Evolutionary conservation across 2,797 vertebrate species (phyloP).

Genomic region (Caiman crocodilus): DNA sequence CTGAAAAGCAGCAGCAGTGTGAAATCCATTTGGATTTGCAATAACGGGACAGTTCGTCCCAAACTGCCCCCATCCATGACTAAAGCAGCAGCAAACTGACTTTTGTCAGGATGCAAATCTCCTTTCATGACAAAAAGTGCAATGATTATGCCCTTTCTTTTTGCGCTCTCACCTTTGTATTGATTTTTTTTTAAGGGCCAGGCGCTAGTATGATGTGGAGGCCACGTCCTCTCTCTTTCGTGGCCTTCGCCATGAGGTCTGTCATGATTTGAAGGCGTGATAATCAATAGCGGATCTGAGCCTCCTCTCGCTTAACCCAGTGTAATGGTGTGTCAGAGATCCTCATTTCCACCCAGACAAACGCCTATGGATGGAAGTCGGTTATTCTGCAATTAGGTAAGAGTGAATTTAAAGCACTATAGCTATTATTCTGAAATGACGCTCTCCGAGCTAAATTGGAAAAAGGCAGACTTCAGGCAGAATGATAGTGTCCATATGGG

Average conservation of each 20-base stretch:
- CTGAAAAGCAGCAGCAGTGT: not conserved
- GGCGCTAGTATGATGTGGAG: not conserved
- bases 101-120: not conserved
- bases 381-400: not conserved
- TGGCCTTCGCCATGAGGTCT: not conserved
- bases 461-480: too few relatives aligned
- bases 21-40: not conserved
- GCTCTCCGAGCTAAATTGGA: too few relatives aligned
- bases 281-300: not conserved
- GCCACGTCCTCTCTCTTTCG: not conserved
- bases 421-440: not conserved
- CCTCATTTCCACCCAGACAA: not conserved
- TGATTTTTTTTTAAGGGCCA: not conserved
- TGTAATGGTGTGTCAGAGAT: not conserved
- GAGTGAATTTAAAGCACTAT: not conserved
- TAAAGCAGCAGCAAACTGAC: not conserved
- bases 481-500: not conserved
- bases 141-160: not conserved
- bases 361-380: not conserved
- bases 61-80: not conserved
- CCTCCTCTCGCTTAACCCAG: not conserved
- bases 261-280: not conserved
- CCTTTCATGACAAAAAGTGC: not conserved
- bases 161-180: not conserved
- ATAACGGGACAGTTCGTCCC: not conserved